Percentiles rank a stretch among this genome's conserved stretches.
phyloP scores from a whole-genome alignment of 2,888 invertebrate genomes.

The Serrognathus titanus region DNA sequence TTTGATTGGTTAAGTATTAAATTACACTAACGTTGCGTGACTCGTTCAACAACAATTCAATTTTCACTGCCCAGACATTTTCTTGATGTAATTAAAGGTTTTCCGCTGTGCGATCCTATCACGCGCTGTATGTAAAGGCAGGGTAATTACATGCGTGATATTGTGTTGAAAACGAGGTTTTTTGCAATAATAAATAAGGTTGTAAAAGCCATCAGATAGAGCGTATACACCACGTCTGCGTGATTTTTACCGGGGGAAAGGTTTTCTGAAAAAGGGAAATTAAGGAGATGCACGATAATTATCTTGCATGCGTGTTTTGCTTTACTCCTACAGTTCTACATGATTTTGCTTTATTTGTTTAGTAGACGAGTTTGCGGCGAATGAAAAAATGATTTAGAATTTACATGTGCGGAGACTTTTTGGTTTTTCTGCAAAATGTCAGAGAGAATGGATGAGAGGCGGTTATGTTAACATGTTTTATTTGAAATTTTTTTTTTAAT shows the following conservation, averaged over 20 bases:
- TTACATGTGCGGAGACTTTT: neutral
- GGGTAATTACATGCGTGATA: neutral
- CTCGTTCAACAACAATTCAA: neutral
- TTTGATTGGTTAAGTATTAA: too few relatives aligned
- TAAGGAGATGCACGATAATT: neutral
- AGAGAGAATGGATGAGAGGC: too few relatives aligned
- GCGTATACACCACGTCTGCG: neutral
- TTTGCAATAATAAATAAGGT: neutral
- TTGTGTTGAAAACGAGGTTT: neutral
- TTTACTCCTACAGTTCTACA: neutral
- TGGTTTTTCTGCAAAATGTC: neutral
- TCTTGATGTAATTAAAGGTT: neutral
- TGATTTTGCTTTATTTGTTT: neutral
- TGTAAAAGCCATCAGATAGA: neutral
- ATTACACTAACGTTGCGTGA: too few relatives aligned
- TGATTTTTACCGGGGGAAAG: neutral
- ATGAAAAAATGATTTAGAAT: neutral
- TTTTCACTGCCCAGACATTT: neutral
- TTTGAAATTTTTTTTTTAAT: too few relatives aligned
- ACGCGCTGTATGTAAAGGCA: neutral
- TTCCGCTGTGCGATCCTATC: neutral
- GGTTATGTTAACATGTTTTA: too few relatives aligned
- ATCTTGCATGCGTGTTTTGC: neutral
- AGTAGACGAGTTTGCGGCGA: neutral
- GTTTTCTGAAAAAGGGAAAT: neutral